A percentile compares a stretch with the other conserved stretches of the same genome.
These are phyloP conservation scores for Drosophila sordidapex DNA, from an alignment of 2,888 invertebrate genomes.

Conservation along the genomic window DNA sequence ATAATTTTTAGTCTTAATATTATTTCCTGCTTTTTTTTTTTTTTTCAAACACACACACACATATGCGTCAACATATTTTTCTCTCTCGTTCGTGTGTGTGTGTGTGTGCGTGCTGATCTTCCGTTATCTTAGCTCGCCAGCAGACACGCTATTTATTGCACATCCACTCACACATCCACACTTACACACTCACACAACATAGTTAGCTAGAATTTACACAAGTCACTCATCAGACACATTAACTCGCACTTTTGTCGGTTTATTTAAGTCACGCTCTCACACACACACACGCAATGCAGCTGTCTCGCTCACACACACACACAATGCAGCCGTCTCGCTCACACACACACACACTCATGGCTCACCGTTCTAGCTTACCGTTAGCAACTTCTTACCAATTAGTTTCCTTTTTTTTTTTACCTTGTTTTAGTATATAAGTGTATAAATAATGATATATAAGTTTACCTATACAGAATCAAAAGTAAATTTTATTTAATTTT, in stretches of 20 bases:
- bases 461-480: slow-evolving; percentile 72
- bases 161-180: slow-evolving; percentile 35
- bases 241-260: slow-evolving; percentile 40
- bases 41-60: slow-evolving; percentile 11
- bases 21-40: slow-evolving; percentile 6
- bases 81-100: slow-evolving; percentile 7
- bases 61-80: not conserved
- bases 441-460: slow-evolving; percentile 57
- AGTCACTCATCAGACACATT: slow-evolving; percentile 14
- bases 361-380: slow-evolving; percentile 45
- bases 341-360: slow-evolving; percentile 34
- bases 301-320: slow-evolving; percentile 36
- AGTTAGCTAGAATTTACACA: slow-evolving; percentile 51
- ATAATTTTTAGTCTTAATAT: slow-evolving; percentile 47
- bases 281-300: slow-evolving; percentile 25
- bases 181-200: slow-evolving; percentile 32
- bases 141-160: slow-evolving; percentile 71
- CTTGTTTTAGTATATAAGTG: slow-evolving; percentile 67
- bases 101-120: slow-evolving; percentile 18
- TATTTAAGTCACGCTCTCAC: slow-evolving; percentile 59
- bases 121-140: slow-evolving; percentile 41
- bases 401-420: slow-evolving; percentile 64
- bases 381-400: slow-evolving; percentile 43
- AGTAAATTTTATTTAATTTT: slow-evolving; percentile 76
- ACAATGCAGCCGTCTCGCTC: slow-evolving; percentile 43